These are phyloP conservation scores for Hippocampus abdominalis DNA, from an alignment of 2,113 vertebrate species.

Conservation along the genomic window DNA sequence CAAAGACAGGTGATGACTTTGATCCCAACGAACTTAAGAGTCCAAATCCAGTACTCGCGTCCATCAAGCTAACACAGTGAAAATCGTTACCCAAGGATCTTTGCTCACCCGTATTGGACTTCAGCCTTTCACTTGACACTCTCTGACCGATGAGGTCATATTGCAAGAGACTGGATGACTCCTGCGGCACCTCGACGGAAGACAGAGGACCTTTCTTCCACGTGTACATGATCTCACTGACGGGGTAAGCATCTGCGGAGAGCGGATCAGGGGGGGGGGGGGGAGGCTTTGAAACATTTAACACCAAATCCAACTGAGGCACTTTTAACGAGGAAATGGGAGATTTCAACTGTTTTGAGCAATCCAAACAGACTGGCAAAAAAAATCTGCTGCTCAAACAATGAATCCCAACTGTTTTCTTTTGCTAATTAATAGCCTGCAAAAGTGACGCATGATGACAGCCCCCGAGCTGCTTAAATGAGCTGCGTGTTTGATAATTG, in stretches of 20 bases:
- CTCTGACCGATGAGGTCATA: constrained; percentile 80
- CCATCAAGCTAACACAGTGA: neutral
- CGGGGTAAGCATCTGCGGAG: constrained; percentile 75
- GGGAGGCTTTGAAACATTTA: neutral
- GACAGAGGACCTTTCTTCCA: constrained; percentile 79
- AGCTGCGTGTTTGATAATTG: constrained; percentile 16
- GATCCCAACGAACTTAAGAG: too few species aligned
- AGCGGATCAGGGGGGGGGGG: neutral
- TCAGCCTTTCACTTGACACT: constrained; percentile 75
- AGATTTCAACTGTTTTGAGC: neutral
- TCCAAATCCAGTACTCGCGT: neutral
- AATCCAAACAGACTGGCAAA: neutral
- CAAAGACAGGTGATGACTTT: too few species aligned
- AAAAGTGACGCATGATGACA: neutral
- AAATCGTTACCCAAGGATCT: neutral
- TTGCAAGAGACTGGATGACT: constrained; percentile 78
- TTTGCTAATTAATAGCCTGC: neutral
- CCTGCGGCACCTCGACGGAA: constrained; percentile 78
- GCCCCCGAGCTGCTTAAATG: neutral
- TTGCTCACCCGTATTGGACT: constrained; percentile 75
- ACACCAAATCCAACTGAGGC: neutral
- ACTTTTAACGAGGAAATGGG: neutral
- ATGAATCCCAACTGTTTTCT: neutral
- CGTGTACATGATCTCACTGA: constrained; percentile 79
- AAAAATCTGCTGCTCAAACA: neutral